Conservation (phyloP, 1,140 invertebrate genomes). For the Achatina immaculata region DNA sequence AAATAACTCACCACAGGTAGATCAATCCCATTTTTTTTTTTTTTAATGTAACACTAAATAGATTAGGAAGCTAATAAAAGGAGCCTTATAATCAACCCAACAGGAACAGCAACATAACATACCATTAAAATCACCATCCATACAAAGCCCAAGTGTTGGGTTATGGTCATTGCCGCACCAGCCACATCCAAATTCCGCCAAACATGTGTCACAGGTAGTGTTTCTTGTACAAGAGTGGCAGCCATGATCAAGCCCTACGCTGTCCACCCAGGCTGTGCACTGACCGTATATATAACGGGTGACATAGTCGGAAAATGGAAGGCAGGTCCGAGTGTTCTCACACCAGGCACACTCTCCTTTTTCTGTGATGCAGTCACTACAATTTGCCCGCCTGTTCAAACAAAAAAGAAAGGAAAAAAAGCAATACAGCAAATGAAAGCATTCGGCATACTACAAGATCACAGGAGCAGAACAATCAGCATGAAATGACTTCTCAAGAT, state of each 20-base stretch:
- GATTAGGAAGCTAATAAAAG: too few species aligned
- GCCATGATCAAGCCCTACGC: slow-evolving; percentile 47
- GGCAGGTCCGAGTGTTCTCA: slow-evolving; percentile 88
- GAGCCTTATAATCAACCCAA: too few species aligned
- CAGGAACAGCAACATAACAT: too few species aligned
- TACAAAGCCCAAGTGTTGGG: slow-evolving; percentile 83
- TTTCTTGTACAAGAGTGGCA: slow-evolving; percentile 86
- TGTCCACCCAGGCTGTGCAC: slow-evolving; percentile 92
- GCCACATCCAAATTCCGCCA: slow-evolving; percentile 87
- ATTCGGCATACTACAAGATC: too few species aligned
- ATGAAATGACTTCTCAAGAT: too few species aligned
- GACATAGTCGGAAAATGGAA: slow-evolving; percentile 94
- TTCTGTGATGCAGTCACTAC: slow-evolving; percentile 85
- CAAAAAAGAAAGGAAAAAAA: too few species aligned
- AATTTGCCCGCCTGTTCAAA: slow-evolving; percentile 78
- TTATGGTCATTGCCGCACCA: slow-evolving; percentile 93
- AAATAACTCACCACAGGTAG: too few species aligned
- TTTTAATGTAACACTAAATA: too few species aligned
- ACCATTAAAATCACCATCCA: slow-evolving; percentile 73
- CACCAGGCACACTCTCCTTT: slow-evolving; percentile 94
- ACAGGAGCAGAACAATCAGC: too few species aligned
- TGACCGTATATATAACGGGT: slow-evolving; percentile 93
- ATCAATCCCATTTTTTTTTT: too few species aligned
- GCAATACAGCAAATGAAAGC: too few species aligned
- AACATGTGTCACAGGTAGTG: slow-evolving; percentile 83